Evolutionary conservation across 2,888 invertebrate species (phyloP).

Genomic region (Trichogramma dendrolimi): DNA sequence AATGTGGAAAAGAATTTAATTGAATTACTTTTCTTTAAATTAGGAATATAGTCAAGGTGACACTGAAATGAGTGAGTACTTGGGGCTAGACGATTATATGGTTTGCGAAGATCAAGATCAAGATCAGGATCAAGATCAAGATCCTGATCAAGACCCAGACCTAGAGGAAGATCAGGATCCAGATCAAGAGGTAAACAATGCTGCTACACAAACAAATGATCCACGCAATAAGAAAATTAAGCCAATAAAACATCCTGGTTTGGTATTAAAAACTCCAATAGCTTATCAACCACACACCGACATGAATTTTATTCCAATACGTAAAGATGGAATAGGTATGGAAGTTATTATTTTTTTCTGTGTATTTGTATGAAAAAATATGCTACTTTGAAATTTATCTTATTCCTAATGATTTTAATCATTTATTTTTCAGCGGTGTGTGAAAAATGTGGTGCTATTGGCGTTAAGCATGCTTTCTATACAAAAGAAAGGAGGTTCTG

Average conservation of each 20-base stretch:
- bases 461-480: slow-evolving; percentile 82
- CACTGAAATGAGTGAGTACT: slow-evolving; percentile 48
- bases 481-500: slow-evolving; percentile 78
- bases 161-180: slow-evolving; percentile 55
- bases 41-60: slow-evolving; percentile 46
- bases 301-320: slow-evolving; percentile 80
- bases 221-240: slow-evolving; percentile 63
- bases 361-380: slow-evolving; percentile 8
- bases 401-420: neutral
- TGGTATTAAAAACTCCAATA: slow-evolving; percentile 72
- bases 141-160: slow-evolving; percentile 49
- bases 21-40: slow-evolving; percentile 8
- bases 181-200: slow-evolving; percentile 54
- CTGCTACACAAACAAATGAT: slow-evolving; percentile 58
- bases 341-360: slow-evolving; percentile 26
- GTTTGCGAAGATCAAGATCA: slow-evolving; percentile 43
- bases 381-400: slow-evolving; percentile 21
- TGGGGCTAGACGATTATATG: slow-evolving; percentile 39
- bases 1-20: neutral
- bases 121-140: slow-evolving; percentile 48
- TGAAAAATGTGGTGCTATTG: slow-evolving; percentile 79
- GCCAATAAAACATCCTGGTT: slow-evolving; percentile 69
- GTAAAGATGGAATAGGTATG: slow-evolving; percentile 86
- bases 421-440: slow-evolving; percentile 63
- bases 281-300: slow-evolving; percentile 77